These are phyloP conservation scores for Corydoras maculifer DNA, from an alignment of 2,113 vertebrate genomes.

Conservation along the genomic window DNA sequence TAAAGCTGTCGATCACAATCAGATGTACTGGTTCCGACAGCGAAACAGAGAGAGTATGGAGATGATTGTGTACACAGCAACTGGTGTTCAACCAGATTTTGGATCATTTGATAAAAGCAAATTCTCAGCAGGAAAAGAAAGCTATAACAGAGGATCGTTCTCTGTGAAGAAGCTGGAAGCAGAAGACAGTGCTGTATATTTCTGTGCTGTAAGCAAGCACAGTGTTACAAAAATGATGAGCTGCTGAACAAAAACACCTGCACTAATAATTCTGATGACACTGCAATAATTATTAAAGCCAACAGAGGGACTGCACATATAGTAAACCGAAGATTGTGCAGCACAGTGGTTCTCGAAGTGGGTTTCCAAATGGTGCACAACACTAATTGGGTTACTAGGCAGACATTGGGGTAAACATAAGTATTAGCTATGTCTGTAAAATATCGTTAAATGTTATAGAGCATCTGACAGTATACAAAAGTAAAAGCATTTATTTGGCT, in stretches of 20 bases:
- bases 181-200: conserved; percentile 31
- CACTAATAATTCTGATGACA: conserved; percentile 1
- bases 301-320: conserved; percentile 1
- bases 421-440: too few relatives aligned
- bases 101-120: background rate
- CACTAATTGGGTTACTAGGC: too few relatives aligned
- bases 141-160: conserved; percentile 12
- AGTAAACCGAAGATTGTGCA: too few relatives aligned
- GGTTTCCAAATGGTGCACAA: too few relatives aligned
- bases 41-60: background rate
- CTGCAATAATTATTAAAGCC: background rate
- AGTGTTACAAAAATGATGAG: background rate
- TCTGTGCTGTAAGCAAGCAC: conserved; percentile 25
- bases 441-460: too few relatives aligned
- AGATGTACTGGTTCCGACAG: conserved; percentile 35
- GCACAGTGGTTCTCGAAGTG: too few relatives aligned
- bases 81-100: background rate
- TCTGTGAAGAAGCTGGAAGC: conserved; percentile 25
- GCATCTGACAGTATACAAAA: too few relatives aligned
- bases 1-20: background rate
- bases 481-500: too few relatives aligned
- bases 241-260: conserved; percentile 25
- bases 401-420: too few relatives aligned
- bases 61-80: conserved; percentile 12
- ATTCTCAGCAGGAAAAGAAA: conserved; percentile 1